Base-by-base conservation (phyloP, 2,113 vertebrate species). In the Ptilonorhynchus violaceus region DNA sequence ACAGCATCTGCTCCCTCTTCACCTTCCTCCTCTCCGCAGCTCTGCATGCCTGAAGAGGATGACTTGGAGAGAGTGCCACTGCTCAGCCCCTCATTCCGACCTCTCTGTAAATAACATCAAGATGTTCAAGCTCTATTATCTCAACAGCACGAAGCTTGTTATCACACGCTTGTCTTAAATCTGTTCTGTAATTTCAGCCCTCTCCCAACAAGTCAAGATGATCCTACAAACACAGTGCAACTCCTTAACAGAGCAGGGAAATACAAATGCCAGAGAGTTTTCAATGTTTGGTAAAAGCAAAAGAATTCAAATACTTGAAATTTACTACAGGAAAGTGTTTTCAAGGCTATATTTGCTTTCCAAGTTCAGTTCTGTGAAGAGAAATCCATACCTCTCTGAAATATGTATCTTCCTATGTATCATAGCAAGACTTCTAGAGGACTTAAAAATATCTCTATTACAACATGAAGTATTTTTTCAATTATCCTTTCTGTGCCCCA, bases 11-110 rank as follows among this genome's bases (percentile, higher is more conserved):
- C 98, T 2, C 99, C 99, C 94, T 99, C 99, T 94, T 99, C 99
- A 0, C 99, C 99, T 95, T 99, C 99, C 88, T 99, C 99, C 94
- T 99, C 99, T 7, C 99, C 99, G 2, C 99, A 99, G 98, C 99
- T 99, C 98, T 99, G 99, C 99, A 99, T 99, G 78, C 99, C 99
- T 3, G 99, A 99, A 3, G 99, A 99, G 13, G 99, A 99, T 30
- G 99, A 99, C 92, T 99, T 99, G 60, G 99, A 99, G 49, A 99
- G 98, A 0, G 99, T 99, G 63, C 99, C 99, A 23, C 99, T 99
- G 92, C 99, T 99, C 78, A 99, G 98, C 16, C 99, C 99, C 94
- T 99, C 99, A 1, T 99, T 99, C 59, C 99, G 98, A 89, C 99
- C 99, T 89, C 99, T 98, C 99, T 99, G 98, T 78, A 97, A 97